Conservation (phyloP, 1,140 invertebrate species). For the Macrobrachium nipponense region DNA sequence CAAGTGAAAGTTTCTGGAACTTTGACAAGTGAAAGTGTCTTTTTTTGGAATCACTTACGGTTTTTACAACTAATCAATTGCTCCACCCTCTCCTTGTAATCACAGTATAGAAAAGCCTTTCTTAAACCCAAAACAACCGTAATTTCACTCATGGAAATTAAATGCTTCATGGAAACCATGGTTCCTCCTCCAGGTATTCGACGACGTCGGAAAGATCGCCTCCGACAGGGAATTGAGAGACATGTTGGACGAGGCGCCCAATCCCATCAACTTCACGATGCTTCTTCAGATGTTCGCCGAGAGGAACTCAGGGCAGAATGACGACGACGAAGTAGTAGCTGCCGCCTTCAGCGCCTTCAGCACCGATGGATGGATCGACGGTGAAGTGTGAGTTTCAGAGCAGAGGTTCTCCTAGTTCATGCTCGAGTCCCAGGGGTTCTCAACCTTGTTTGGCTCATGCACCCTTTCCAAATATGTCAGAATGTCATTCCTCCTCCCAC, state of each 20-base stretch:
- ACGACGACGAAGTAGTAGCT: conserved; percentile 95
- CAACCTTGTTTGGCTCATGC: too few relatives aligned
- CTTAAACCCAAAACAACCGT: background rate
- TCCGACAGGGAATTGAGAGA: conserved; percentile 91
- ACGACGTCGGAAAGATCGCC: conserved; percentile 90
- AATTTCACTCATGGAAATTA: background rate
- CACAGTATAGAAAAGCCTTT: background rate
- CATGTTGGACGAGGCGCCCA: conserved; percentile 90
- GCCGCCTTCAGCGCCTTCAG: conserved; percentile 97
- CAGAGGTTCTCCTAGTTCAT: too few relatives aligned
- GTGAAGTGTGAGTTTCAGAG: conserved; percentile 23
- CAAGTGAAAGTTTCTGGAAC: too few relatives aligned
- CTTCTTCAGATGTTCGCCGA: conserved; percentile 91
- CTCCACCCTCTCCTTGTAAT: too few relatives aligned
- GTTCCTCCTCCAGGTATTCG: conserved; percentile 85
- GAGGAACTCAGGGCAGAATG: conserved; percentile 72
- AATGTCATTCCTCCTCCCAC: background rate
- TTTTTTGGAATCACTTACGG: too few relatives aligned
- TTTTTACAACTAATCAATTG: too few relatives aligned
- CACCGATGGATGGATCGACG: conserved; percentile 71
- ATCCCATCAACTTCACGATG: conserved; percentile 96
- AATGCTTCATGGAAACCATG: background rate
- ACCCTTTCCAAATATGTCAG: background rate
- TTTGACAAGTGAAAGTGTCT: too few relatives aligned
- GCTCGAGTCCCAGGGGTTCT: too few relatives aligned